Conservation (phyloP, 2,888 invertebrate genomes). For the Drosophila colorata region DNA sequence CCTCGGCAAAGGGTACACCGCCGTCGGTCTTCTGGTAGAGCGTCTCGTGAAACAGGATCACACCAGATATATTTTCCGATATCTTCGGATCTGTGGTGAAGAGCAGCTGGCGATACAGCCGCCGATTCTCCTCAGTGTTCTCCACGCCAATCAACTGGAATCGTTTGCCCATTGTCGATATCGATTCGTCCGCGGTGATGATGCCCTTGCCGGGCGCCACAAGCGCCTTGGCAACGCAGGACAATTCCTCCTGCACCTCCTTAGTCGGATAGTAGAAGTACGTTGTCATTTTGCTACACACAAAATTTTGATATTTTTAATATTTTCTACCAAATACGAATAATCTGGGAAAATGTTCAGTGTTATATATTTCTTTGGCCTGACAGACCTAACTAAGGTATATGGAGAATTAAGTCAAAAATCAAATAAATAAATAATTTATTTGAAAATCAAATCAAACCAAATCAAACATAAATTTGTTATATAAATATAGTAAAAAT, state of each 20-base stretch:
- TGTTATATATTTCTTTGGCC: not conserved
- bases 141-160: conserved; percentile 93
- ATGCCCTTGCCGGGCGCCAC: conserved; percentile 98
- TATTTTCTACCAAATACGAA: not conserved
- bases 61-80: conserved; percentile 95
- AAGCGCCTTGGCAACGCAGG: conserved; percentile 94
- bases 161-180: conserved; percentile 87
- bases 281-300: conserved; percentile 87
- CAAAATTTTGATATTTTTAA: conserved; percentile 35
- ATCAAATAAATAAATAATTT: not conserved
- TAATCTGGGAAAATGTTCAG: not conserved
- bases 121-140: conserved; percentile 96
- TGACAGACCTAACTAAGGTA: conserved; percentile 4
- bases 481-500: too few relatives aligned
- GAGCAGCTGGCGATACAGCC: conserved; percentile 93
- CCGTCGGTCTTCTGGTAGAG: conserved; percentile 98
- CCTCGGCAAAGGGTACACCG: conserved; percentile 91
- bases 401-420: too few relatives aligned
- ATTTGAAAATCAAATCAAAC: not conserved
- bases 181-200: conserved; percentile 98
- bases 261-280: conserved; percentile 93
- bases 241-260: conserved; percentile 94
- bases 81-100: conserved; percentile 92
- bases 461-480: too few relatives aligned
- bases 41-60: conserved; percentile 99